These are phyloP conservation scores for Microcebus lehilahytsara DNA, from an alignment of 2,113 vertebrate genomes.

Conservation along the genomic window DNA sequence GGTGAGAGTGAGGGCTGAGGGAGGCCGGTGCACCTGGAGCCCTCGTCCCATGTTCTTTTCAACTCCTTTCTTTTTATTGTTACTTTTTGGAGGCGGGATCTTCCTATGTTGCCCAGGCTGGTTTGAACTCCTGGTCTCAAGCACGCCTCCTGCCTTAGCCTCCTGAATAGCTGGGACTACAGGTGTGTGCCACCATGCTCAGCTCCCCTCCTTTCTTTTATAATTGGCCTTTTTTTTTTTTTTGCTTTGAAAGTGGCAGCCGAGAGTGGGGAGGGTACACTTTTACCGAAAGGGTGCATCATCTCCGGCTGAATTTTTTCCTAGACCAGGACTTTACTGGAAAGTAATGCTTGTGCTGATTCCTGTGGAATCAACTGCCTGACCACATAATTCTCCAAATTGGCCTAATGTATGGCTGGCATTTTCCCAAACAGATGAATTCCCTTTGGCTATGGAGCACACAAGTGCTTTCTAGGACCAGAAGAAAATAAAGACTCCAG, in stretches of 20 bases:
- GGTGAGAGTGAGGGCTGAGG: not conserved
- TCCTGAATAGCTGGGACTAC: not conserved
- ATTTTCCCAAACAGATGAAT: not conserved
- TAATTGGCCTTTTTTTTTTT: not conserved
- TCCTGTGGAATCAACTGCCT: constrained; percentile 1
- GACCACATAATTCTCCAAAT: not conserved
- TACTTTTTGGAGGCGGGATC: not conserved
- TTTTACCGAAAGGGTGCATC: not conserved
- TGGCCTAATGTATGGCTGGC: not conserved
- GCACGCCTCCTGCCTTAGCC: not conserved
- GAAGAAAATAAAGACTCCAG: not conserved
- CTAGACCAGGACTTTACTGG: not conserved
- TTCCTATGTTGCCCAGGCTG: not conserved
- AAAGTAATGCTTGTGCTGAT: not conserved
- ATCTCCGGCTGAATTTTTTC: not conserved
- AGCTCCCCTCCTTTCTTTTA: not conserved
- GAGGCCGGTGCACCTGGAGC: too few species aligned
- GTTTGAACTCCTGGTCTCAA: not conserved
- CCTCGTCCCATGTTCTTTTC: not conserved
- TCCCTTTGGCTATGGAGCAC: not conserved
- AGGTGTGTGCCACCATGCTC: not conserved
- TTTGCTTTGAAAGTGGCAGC: not conserved
- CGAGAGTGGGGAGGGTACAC: not conserved
- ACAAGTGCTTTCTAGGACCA: not conserved
- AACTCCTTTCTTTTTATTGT: not conserved